Conservation (phyloP, 2,888 invertebrate genomes). For the Hydriomena furcata region DNA sequence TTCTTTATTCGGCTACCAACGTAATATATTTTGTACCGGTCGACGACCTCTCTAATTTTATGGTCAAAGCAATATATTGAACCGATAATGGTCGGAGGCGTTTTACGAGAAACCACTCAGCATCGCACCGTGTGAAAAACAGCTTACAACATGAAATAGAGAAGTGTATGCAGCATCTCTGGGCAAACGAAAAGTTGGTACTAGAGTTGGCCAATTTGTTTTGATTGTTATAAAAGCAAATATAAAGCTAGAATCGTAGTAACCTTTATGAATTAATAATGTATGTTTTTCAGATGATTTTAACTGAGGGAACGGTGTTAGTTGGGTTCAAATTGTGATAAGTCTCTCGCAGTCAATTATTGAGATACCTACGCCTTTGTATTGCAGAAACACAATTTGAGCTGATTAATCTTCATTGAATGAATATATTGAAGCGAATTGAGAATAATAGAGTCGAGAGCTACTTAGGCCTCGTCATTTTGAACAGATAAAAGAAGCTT, state of each 20-base stretch:
- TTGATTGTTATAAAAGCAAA: not conserved
- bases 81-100: slow-evolving; percentile 69
- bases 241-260: no score
- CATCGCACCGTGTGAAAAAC: slow-evolving; percentile 56
- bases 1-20: slow-evolving; percentile 66
- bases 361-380: slow-evolving; percentile 27
- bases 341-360: slow-evolving; percentile 31
- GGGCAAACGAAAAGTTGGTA: not conserved
- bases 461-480: slow-evolving; percentile 40
- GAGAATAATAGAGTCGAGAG: slow-evolving; percentile 41
- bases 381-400: slow-evolving; percentile 38
- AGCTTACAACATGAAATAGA: slow-evolving; percentile 41
- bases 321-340: slow-evolving; percentile 33
- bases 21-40: slow-evolving; percentile 59
- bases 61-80: slow-evolving; percentile 69
- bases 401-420: slow-evolving; percentile 48
- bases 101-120: slow-evolving; percentile 68
- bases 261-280: no score
- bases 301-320: not conserved
- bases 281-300: not conserved
- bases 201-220: not conserved
- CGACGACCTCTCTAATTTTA: slow-evolving; percentile 68
- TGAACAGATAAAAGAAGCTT: slow-evolving; percentile 37
- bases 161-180: slow-evolving; percentile 1
- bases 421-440: slow-evolving; percentile 50